These are phyloP conservation scores for Spilogale gracilis DNA, from an alignment of 2,113 vertebrate species.

Conservation along the genomic window DNA sequence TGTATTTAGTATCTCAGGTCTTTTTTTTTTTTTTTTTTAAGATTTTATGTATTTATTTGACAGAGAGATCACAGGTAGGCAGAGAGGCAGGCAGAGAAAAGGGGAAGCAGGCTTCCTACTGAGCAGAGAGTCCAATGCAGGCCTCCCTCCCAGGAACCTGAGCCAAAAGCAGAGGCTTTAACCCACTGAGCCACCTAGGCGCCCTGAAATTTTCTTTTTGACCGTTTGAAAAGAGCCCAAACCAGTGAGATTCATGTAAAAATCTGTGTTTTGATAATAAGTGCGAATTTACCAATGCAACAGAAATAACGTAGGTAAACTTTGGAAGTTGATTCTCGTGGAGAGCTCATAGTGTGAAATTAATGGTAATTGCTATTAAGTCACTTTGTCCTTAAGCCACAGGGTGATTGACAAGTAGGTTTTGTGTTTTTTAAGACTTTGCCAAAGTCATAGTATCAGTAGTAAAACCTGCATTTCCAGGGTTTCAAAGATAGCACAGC, in stretches of 20 bases:
- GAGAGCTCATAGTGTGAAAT: background rate
- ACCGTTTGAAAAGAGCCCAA: slow-evolving; percentile 5
- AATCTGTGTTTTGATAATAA: background rate
- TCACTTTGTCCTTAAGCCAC: background rate
- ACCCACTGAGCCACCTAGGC: too few species aligned
- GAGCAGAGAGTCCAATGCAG: too few species aligned
- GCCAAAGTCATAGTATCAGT: background rate
- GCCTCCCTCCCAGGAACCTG: too few species aligned
- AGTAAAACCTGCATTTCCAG: background rate
- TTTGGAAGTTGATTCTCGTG: background rate
- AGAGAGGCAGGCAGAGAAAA: too few species aligned
- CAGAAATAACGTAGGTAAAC: background rate
- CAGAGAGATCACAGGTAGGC: too few species aligned
- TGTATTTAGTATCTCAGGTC: background rate
- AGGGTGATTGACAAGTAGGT: background rate
- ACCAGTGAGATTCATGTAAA: background rate
- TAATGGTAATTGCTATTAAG: background rate
- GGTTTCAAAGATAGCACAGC: background rate
- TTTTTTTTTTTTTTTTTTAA: too few species aligned
- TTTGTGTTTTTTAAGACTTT: background rate
- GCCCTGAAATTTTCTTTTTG: background rate
- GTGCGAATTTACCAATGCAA: background rate
- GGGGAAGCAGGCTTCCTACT: too few species aligned
- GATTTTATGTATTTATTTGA: too few species aligned
- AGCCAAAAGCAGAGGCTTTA: too few species aligned